These are phyloP conservation scores for Mantis religiosa DNA, from an alignment of 2,888 invertebrate genomes.

Conservation along the genomic window DNA sequence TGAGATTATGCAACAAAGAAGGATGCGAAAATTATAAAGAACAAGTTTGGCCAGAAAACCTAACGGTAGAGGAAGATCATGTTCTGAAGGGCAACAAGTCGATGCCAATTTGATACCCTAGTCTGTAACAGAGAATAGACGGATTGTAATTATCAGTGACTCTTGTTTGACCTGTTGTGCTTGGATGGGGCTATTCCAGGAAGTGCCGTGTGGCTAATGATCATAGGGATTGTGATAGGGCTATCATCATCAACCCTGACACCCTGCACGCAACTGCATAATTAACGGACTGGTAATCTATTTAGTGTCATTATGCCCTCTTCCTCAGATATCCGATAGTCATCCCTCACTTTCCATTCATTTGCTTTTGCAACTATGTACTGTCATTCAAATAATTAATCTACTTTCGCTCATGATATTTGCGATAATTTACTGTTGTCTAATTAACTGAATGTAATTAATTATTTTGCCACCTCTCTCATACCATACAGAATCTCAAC, in stretches of 20 bases:
- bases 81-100: not conserved
- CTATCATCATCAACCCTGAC: not conserved
- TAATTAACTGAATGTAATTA: too few species aligned
- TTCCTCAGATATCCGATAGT: not conserved
- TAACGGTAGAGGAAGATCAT: not conserved
- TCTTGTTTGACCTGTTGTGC: not conserved
- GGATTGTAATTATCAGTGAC: not conserved
- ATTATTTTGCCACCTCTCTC: too few species aligned
- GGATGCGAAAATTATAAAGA: too few species aligned
- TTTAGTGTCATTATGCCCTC: not conserved
- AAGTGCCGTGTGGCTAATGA: not conserved
- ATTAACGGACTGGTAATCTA: not conserved
- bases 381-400: too few species aligned
- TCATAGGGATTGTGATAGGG: not conserved
- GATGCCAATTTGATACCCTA: not conserved
- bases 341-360: too few species aligned
- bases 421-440: too few species aligned
- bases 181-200: not conserved
- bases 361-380: too few species aligned
- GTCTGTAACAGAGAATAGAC: not conserved
- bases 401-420: too few species aligned
- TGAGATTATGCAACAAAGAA: too few species aligned
- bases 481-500: too few species aligned
- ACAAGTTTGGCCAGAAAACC: too few species aligned
- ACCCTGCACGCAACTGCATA: not conserved